Conservation (phyloP, 2,113 vertebrate species). For the Anseranas semipalmata region DNA sequence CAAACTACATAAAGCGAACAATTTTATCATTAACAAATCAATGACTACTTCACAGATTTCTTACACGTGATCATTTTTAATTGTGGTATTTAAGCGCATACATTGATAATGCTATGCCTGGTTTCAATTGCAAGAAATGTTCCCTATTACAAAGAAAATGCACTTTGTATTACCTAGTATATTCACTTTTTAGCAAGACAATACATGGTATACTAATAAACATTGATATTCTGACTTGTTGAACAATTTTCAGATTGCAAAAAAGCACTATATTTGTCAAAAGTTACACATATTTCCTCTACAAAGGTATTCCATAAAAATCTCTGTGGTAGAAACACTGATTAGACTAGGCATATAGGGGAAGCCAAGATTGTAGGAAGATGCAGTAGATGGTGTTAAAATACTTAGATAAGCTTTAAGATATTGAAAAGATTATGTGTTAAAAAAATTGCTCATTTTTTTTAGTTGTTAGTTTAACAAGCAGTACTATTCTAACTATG, state of each 20-base stretch:
- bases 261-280: neutral
- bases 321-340: neutral
- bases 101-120: neutral
- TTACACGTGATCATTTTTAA: neutral
- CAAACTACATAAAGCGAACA: neutral
- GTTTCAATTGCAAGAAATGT: neutral
- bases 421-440: neutral
- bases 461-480: neutral
- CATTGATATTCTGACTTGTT: neutral
- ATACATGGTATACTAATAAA: neutral
- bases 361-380: neutral
- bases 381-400: neutral
- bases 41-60: neutral
- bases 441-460: neutral
- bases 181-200: neutral
- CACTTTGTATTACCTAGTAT: neutral
- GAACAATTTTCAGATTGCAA: neutral
- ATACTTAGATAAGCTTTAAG: neutral
- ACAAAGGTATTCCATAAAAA: neutral
- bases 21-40: constrained; percentile 1
- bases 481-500: neutral
- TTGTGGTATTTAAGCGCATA: neutral
- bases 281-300: neutral
- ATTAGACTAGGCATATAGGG: neutral
- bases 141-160: neutral